Evolutionary conservation across 2,797 vertebrate genomes (phyloP).

Genomic region (Microctenopoma steveboyesi): DNA sequence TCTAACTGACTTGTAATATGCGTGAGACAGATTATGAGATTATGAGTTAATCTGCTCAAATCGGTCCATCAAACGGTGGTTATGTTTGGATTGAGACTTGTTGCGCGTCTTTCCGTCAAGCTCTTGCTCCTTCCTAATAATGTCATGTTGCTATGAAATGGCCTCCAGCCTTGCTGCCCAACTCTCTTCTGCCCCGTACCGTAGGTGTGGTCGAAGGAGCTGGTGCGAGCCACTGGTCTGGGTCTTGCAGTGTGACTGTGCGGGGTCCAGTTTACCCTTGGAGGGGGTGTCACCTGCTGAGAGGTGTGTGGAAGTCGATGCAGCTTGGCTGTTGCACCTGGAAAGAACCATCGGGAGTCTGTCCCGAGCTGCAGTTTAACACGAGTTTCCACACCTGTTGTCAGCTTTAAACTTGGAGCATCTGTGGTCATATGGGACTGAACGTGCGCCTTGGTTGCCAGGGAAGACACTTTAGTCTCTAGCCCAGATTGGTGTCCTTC

Average conservation of each 20-base stretch:
- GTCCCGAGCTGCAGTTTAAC: constrained; percentile 15
- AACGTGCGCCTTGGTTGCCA: constrained; percentile 15
- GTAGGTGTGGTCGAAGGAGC: constrained; percentile 33
- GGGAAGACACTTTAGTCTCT: constrained; percentile 9
- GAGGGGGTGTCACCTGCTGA: constrained; percentile 29
- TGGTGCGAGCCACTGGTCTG: constrained; percentile 17
- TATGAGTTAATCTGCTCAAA: neutral
- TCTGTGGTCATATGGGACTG: constrained; percentile 1
- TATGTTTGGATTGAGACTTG: constrained; percentile 3
- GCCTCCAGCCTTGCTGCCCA: constrained; percentile 29
- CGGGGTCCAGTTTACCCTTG: constrained; percentile 46
- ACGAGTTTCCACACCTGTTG: neutral
- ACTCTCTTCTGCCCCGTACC: constrained; percentile 5
- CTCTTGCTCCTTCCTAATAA: constrained; percentile 47
- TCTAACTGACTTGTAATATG: neutral
- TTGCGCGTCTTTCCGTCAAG: constrained; percentile 20
- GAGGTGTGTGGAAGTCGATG: constrained; percentile 9
- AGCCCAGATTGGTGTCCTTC: constrained; percentile 3
- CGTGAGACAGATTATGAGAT: neutral
- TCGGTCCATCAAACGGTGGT: constrained; percentile 4
- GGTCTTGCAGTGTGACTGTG: constrained; percentile 25
- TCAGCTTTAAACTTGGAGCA: neutral
- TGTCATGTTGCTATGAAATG: neutral
- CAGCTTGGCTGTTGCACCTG: neutral
- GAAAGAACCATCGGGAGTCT: constrained; percentile 5